These are phyloP conservation scores for Malacoraja senta DNA, from an alignment of 2,797 vertebrate species.

Conservation along the genomic window DNA sequence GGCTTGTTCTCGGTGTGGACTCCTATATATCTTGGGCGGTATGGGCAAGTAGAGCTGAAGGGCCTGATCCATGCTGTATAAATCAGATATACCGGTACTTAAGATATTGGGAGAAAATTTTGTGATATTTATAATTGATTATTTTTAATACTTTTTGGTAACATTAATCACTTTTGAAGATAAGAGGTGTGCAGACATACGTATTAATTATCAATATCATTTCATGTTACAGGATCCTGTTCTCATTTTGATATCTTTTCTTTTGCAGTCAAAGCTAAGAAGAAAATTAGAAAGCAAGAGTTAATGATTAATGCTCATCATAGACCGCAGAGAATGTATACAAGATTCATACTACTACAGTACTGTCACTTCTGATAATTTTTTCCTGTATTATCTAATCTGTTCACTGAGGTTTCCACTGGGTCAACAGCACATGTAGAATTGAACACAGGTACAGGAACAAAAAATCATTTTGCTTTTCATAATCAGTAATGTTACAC, in stretches of 20 bases:
- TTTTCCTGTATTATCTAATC: neutral
- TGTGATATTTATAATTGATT: neutral
- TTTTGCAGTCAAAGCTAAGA: slow-evolving; percentile 1
- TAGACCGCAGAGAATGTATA: no score
- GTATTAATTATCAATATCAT: neutral
- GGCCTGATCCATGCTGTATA: no score
- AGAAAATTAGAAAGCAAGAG: neutral
- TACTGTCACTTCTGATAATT: neutral
- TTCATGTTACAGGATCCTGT: neutral
- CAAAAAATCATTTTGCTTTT: neutral
- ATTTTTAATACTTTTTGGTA: neutral
- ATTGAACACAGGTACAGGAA: neutral
- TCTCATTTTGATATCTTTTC: neutral
- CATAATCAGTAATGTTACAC: neutral
- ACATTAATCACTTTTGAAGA: no score
- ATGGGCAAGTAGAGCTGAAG: no score
- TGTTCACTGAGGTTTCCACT: neutral
- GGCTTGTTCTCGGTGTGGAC: no score
- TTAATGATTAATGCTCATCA: neutral
- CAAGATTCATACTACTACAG: neutral
- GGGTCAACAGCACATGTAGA: neutral
- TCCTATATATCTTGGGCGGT: no score
- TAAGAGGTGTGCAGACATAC: neutral
- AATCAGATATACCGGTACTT: neutral
- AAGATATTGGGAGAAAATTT: neutral